A percentile compares a stretch with the other conserved stretches of the same genome.
phyloP scores from a whole-genome alignment of 2,888 invertebrate genomes.

The Drosophila sordidula region DNA sequence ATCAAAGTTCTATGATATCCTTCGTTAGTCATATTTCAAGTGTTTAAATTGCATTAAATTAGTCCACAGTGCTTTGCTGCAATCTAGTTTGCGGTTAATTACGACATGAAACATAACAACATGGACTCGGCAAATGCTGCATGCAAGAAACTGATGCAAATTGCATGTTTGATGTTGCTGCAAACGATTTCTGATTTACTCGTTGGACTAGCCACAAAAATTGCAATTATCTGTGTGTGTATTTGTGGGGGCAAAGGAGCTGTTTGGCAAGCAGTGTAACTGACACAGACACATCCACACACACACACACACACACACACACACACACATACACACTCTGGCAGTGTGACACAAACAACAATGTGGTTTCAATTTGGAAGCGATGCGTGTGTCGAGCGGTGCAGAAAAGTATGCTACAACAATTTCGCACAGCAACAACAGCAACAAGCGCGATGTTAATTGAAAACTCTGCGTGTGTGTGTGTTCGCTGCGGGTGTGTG shows the following conservation, averaged over 20 bases:
- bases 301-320: slow-evolving; percentile 2
- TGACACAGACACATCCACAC: slow-evolving; percentile 8
- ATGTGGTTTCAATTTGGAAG: slow-evolving; percentile 29
- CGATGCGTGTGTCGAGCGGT: slow-evolving; percentile 29
- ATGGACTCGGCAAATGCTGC: slow-evolving; percentile 11
- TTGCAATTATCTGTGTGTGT: slow-evolving; percentile 35
- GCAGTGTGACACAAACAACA: slow-evolving; percentile 12
- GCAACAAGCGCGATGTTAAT: slow-evolving; percentile 39
- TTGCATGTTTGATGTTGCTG: slow-evolving; percentile 21
- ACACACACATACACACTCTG: not conserved
- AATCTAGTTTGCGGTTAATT: slow-evolving; percentile 28
- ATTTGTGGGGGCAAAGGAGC: not conserved
- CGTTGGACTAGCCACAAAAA: slow-evolving; percentile 40
- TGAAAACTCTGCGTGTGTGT: slow-evolving; percentile 37
- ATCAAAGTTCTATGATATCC: too few species aligned
- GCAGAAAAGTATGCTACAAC: slow-evolving; percentile 61
- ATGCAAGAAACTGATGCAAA: slow-evolving; percentile 19
- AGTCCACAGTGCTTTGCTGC: not conserved
- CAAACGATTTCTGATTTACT: slow-evolving; percentile 46
- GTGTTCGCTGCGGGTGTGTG: slow-evolving; percentile 9
- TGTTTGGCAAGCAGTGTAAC: slow-evolving; percentile 14
- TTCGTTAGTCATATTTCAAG: too few species aligned
- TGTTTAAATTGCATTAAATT: too few species aligned
- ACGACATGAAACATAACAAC: slow-evolving; percentile 2
- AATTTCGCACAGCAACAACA: slow-evolving; percentile 25